Percentiles rank a stretch among this genome's conserved stretches.
Conservation (phyloP, 2,113 vertebrate species). For the Electrona antarctica region DNA sequence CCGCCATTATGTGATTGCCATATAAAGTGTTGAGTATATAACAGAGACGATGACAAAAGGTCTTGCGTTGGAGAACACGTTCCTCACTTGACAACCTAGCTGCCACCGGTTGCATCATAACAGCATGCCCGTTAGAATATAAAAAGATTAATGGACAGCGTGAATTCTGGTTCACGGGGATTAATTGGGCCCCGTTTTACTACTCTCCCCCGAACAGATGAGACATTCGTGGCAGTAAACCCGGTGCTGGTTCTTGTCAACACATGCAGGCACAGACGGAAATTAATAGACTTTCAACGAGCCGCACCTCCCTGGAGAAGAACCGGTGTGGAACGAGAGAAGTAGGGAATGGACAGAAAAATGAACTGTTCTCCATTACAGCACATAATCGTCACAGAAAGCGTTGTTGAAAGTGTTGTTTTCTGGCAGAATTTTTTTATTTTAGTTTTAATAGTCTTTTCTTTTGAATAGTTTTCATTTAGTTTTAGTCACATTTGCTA, state of each 20-base stretch:
- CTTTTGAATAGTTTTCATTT: too few species aligned
- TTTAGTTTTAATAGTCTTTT: too few species aligned
- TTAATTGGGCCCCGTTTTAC: conserved; percentile 88
- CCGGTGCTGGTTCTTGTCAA: conserved; percentile 89
- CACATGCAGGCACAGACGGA: conserved; percentile 79
- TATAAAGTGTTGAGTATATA: too few species aligned
- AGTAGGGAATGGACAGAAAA: conserved; percentile 73
- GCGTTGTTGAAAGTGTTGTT: too few species aligned
- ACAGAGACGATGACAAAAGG: too few species aligned
- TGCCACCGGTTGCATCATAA: conserved; percentile 83
- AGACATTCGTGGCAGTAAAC: conserved; percentile 89
- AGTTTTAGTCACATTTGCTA: too few species aligned
- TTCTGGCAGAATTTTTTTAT: too few species aligned
- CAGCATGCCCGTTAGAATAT: conserved; percentile 88
- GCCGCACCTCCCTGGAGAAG: conserved; percentile 78
- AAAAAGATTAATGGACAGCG: conserved; percentile 92
- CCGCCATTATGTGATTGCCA: too few species aligned
- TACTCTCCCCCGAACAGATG: conserved; percentile 76
- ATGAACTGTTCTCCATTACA: conserved; percentile 58
- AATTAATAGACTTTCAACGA: conserved; percentile 90
- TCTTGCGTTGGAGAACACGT: not conserved
- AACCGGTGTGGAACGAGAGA: conserved; percentile 64
- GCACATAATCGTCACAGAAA: conserved; percentile 3
- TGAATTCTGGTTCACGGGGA: conserved; percentile 92
- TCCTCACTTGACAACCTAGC: conserved; percentile 77